Evolutionary conservation across 2,888 invertebrate genomes (phyloP), one percentile per base, ranked within the genome.

Genomic region (Prenolepis imparis): DNA sequence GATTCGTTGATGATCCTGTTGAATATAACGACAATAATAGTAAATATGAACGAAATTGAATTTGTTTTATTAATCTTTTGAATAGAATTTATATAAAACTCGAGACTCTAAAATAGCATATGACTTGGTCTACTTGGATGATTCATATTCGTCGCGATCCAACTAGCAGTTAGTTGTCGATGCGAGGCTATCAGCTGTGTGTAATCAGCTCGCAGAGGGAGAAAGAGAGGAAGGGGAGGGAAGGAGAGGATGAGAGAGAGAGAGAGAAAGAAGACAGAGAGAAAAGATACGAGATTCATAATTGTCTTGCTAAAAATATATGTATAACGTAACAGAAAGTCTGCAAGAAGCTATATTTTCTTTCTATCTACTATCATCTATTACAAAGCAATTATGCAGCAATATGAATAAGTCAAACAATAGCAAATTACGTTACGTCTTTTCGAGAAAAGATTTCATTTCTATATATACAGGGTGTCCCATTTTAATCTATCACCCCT

Each of bases 281-380:
- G 55, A 41, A 44, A 59, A 70, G 70, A 78, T 70, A 78, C n/a
- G 18, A 78, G 78, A 78, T 78, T 78, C 78, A 44, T 70, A 78
- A 70, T 78, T 44, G 44, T 70, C 59, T 70, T 32, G 72, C 59
- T 78, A 70, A 78, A 78, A 78, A 70, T 78, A 78, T 21, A 59
- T 59, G 21, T 72, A 44, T 32, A 78, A 78, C 78, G 78, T 78
- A 78, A 78, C 44, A n/a, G 32, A 41, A 57, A 70, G 67, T 70
- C 68, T 55, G 52, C 36, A n/a, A 70, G 41, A 44, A 57, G 32
- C 57, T 36, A 6, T 55, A 21, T 59, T 39, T 36, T 59, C 18
- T 70, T 70, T 44, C 24, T 78, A 70, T 70, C 6, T 6, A 12
- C 11, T 12, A 44, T 72, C 24, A 39, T 59, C 55, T 72, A 59